phyloP scores from a whole-genome alignment of 2,888 invertebrate genomes.

The Drepanosiphum platanoidis region DNA sequence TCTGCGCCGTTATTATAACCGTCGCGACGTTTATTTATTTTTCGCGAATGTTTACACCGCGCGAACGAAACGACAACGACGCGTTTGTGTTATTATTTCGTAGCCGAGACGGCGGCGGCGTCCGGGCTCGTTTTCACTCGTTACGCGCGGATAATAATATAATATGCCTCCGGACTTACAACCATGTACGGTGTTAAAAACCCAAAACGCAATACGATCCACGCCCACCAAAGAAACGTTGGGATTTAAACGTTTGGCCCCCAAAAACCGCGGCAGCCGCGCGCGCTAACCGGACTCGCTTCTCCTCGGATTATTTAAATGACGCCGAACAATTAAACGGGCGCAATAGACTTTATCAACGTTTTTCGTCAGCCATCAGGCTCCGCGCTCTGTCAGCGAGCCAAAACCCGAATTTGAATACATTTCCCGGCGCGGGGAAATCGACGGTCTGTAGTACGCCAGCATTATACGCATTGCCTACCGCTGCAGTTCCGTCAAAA shows the following conservation, averaged over 20 bases:
- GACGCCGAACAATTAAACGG: conserved; percentile 30
- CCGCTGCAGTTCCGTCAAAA: background rate
- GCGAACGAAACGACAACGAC: too few species aligned
- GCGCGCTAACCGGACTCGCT: background rate
- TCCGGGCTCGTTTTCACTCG: background rate
- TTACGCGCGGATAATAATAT: background rate
- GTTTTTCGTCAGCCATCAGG: conserved; percentile 10
- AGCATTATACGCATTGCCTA: background rate
- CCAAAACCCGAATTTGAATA: conserved; percentile 10
- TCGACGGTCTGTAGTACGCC: too few species aligned
- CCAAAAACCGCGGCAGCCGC: background rate
- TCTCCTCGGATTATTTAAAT: conserved; percentile 21
- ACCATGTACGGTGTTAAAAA: background rate
- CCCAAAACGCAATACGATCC: background rate
- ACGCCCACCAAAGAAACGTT: background rate
- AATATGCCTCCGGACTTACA: background rate
- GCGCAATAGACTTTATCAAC: conserved; percentile 3
- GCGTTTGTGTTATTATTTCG: too few species aligned
- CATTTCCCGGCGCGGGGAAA: background rate
- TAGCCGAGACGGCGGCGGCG: too few species aligned
- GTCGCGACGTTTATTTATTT: background rate
- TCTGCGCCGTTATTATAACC: too few species aligned
- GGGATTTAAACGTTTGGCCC: conserved; percentile 14
- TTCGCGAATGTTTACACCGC: background rate
- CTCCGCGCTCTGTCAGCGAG: conserved; percentile 1